Conservation (phyloP, 1,140 invertebrate species). For the Zaprionus kolodkinae region DNA sequence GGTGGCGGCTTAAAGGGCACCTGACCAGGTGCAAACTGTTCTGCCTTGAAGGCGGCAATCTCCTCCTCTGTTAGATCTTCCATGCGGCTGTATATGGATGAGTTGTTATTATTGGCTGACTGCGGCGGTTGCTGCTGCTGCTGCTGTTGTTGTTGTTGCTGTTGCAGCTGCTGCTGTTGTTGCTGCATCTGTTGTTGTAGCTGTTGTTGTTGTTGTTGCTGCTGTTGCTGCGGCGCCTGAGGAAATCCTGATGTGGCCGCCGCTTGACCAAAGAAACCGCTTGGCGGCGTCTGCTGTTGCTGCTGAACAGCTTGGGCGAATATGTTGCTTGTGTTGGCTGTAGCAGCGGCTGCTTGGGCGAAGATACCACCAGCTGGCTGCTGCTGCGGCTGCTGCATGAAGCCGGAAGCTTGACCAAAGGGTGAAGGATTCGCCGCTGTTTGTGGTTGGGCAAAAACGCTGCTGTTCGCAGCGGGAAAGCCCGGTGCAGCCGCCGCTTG, state of each 20-base stretch:
- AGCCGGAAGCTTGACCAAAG: constrained; percentile 39
- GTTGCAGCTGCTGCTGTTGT: constrained; percentile 33
- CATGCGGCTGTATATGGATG: constrained; percentile 59
- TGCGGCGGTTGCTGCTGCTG: constrained; percentile 17
- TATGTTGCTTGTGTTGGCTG: constrained; percentile 29
- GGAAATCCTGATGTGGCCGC: constrained; percentile 25
- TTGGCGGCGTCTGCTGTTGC: constrained; percentile 28
- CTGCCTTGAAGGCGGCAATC: constrained; percentile 77
- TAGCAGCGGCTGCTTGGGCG: constrained; percentile 17
- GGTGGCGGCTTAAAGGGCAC: constrained; percentile 76
- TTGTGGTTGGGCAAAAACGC: constrained; percentile 50
- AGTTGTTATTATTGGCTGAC: constrained; percentile 17
- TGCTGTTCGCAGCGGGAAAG: constrained; percentile 1
- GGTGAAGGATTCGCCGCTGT: constrained; percentile 41
- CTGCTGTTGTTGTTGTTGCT: constrained; percentile 27
- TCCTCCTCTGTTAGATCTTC: constrained; percentile 66
- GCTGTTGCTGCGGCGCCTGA: constrained; percentile 41
- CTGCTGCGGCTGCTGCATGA: constrained; percentile 32
- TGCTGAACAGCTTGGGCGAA: constrained; percentile 42
- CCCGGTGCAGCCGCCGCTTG: not conserved
- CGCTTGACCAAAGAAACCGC: constrained; percentile 47
- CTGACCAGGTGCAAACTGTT: constrained; percentile 60
- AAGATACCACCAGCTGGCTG: constrained; percentile 28
- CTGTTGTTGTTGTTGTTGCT: constrained; percentile 21
- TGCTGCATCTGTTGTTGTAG: constrained; percentile 41